phyloP scores from a whole-genome alignment of 2,888 invertebrate genomes.

The Mythimna vitellina region DNA sequence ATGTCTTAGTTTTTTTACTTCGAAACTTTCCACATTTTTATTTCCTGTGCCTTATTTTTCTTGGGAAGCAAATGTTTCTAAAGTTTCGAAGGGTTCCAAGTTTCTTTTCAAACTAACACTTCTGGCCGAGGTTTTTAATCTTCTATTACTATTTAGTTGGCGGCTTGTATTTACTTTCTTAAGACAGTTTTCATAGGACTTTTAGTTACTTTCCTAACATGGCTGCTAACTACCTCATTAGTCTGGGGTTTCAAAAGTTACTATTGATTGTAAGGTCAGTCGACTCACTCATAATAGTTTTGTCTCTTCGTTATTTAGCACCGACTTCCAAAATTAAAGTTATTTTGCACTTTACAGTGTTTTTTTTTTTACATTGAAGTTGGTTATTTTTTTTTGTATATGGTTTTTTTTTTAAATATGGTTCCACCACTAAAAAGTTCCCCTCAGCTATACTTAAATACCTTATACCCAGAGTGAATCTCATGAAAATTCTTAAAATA shows the following conservation, averaged over 20 bases:
- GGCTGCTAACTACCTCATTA: neutral
- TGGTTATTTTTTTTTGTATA: too few species aligned
- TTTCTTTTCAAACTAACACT: constrained; percentile 53
- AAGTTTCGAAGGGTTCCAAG: constrained; percentile 39
- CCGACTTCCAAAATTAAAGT: too few species aligned
- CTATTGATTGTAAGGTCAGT: too few species aligned
- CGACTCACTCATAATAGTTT: too few species aligned
- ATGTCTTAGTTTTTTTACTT: constrained; percentile 44
- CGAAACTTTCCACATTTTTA: constrained; percentile 47
- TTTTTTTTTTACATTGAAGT: too few species aligned
- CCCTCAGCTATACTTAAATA: too few species aligned
- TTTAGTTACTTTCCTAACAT: neutral
- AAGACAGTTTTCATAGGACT: neutral
- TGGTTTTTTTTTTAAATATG: too few species aligned
- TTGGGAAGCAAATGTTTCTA: constrained; percentile 51
- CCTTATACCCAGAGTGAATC: too few species aligned
- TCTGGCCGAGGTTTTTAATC: constrained; percentile 45
- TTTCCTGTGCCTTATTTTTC: constrained; percentile 50
- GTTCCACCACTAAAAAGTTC: too few species aligned
- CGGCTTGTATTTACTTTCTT: neutral
- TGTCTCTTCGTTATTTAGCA: too few species aligned
- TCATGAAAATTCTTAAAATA: too few species aligned
- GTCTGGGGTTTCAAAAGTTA: neutral
- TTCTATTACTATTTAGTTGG: constrained; percentile 38
- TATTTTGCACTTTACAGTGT: too few species aligned